Evolutionary conservation across 1,140 invertebrate species (phyloP).

Genomic region (Harpegnathos saltator): DNA sequence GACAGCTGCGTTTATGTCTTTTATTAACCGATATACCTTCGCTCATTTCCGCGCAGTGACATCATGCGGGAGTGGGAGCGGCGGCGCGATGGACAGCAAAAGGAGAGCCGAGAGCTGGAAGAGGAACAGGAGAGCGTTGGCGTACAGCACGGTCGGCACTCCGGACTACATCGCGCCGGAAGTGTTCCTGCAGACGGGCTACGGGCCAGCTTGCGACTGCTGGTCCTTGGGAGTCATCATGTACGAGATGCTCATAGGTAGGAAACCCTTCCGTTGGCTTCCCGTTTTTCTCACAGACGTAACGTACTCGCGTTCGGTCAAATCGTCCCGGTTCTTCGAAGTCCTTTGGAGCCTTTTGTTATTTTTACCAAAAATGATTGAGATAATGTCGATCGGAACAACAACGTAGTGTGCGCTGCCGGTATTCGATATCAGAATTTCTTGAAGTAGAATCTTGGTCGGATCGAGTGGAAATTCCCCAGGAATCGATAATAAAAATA

Average conservation of each 20-base stretch:
- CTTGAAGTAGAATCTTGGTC: too few species aligned
- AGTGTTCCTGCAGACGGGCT: slow-evolving; percentile 99
- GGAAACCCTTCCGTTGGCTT: background rate
- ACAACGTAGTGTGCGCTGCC: too few species aligned
- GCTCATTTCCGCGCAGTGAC: slow-evolving; percentile 77
- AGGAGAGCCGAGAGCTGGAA: slow-evolving; percentile 99
- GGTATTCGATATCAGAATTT: too few species aligned
- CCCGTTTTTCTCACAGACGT: background rate
- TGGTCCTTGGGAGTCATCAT: slow-evolving; percentile 99
- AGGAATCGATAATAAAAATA: background rate
- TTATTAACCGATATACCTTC: background rate
- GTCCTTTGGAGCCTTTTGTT: too few species aligned
- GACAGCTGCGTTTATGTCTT: background rate
- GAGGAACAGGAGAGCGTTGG: slow-evolving; percentile 96
- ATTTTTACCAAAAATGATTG: too few species aligned
- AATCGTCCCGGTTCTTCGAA: too few species aligned
- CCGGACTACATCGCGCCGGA: slow-evolving; percentile 99
- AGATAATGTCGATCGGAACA: too few species aligned
- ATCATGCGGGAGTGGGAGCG: slow-evolving; percentile 83
- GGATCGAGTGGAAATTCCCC: background rate
- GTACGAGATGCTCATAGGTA: slow-evolving; percentile 99
- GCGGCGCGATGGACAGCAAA: slow-evolving; percentile 97
- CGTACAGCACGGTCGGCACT: slow-evolving; percentile 98
- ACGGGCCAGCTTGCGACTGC: slow-evolving; percentile 99
- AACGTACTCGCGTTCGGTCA: too few species aligned